Evolutionary conservation across 2,797 vertebrate species (phyloP), one percentile per base, ranked within the genome.

Genomic region (Podarcis lilfordi): DNA sequence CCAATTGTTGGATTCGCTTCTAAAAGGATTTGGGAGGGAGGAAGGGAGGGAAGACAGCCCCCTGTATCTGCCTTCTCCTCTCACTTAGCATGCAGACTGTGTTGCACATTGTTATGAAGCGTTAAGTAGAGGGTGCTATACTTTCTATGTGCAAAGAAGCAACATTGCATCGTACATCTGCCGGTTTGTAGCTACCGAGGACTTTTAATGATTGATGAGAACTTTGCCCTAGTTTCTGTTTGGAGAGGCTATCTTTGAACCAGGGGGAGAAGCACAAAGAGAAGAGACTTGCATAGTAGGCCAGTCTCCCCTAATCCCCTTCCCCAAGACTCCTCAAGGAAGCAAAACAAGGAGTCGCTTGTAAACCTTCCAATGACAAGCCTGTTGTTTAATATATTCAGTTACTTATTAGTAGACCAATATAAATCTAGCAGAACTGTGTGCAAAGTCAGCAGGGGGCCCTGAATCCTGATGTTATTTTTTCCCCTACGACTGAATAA

Each of bases 361-460:
- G 87, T 92, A 96, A 95, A 89, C 93, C 94, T 91, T 88, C 83
- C 89, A 88, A 50, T 91, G 93, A 91, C 35, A 27, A 92, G 80
- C 2, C 2, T 87, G 91, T 91, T 90, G n/a, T 95, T 95, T 96
- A 97, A 93, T 94, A 93, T 88, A 93, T 95, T 95, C 95, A 86
- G 94, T 95, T 93, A 93, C 94, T 96, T 96, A 96, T 96, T 95
- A 96, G 92, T 89, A 94, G 90, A 88, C 91, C 94, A 95, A 91
- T 94, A 96, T 95, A 96, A 96, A 96, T 96, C 95, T 92, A 94
- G 86, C 93, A 95, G 93, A 95, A 94, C 95, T 95, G 95, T 94
- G 92, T 91, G 92, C 92, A 92, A 94, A 96, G 94, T 94, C 96
- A 96, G 94, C 89, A 92, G 94, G 95, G 91, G 71, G 94, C 82